Evolutionary conservation across 2,113 vertebrate species (phyloP).

Genomic region (Aptenodytes patagonicus): DNA sequence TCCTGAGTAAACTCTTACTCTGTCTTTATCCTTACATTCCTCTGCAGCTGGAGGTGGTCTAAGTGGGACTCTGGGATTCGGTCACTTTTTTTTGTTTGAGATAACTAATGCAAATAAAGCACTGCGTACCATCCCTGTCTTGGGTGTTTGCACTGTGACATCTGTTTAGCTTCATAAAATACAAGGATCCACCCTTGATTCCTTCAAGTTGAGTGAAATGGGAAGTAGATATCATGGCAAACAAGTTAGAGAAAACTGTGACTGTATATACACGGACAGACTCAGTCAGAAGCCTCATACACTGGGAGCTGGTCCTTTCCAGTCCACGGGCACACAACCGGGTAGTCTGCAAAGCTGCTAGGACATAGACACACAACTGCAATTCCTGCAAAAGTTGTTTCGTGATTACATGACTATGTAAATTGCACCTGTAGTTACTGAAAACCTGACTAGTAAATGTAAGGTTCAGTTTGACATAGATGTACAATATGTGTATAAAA

Average conservation of each 20-base stretch:
- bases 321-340: not conserved
- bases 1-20: not conserved
- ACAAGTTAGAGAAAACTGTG: not conserved
- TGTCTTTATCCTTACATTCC: not conserved
- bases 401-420: not conserved
- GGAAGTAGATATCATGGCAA: not conserved
- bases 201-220: not conserved
- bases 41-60: not conserved
- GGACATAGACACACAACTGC: not conserved
- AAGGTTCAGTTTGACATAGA: not conserved
- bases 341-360: not conserved
- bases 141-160: not conserved
- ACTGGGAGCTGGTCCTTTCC: not conserved
- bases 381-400: not conserved
- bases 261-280: not conserved
- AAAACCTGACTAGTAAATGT: not conserved
- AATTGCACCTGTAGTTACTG: not conserved
- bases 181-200: not conserved
- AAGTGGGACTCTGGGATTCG: not conserved
- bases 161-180: slow-evolving; percentile 9
- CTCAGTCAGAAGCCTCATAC: not conserved
- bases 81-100: not conserved
- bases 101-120: not conserved
- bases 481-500: not conserved
- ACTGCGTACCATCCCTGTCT: not conserved